A percentile compares a stretch with the other conserved stretches of the same genome.
These are phyloP conservation scores for Miichthys miiuy DNA, from an alignment of 2,797 vertebrate species.

Conservation along the genomic window DNA sequence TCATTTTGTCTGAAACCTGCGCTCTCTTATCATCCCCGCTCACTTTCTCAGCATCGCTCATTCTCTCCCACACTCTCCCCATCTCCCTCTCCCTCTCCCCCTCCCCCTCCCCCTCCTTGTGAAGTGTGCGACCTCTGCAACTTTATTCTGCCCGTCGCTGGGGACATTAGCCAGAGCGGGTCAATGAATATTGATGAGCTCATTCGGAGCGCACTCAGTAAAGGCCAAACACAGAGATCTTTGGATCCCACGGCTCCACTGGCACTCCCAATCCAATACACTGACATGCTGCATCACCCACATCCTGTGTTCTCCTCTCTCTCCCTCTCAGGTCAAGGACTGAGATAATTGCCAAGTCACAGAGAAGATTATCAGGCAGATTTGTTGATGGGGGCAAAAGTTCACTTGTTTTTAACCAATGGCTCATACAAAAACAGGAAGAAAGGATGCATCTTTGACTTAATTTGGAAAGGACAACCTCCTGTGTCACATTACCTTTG, in stretches of 20 bases:
- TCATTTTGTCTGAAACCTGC: conserved; percentile 63
- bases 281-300: conserved; percentile 49
- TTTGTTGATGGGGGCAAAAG: conserved; percentile 69
- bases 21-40: conserved; percentile 58
- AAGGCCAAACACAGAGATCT: conserved; percentile 76
- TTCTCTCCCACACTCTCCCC: conserved; percentile 38
- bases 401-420: conserved; percentile 55
- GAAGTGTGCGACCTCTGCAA: conserved; percentile 81
- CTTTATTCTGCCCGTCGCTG: conserved; percentile 76
- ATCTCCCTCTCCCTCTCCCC: conserved; percentile 21
- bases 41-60: conserved; percentile 50
- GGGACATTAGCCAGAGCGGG: conserved; percentile 77
- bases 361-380: conserved; percentile 68
- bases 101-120: conserved; percentile 44
- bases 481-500: conserved; percentile 20
- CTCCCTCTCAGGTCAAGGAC: conserved; percentile 67
- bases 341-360: conserved; percentile 71
- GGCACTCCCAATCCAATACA: conserved; percentile 59
- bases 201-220: conserved; percentile 74
- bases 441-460: conserved; percentile 44
- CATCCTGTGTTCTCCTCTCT: conserved; percentile 39
- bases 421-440: conserved; percentile 49
- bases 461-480: conserved; percentile 25
- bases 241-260: conserved; percentile 62
- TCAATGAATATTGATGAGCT: conserved; percentile 87